A percentile compares a stretch with the other conserved stretches of the same genome.
These are phyloP conservation scores for Rhaphigaster nebulosa DNA, from an alignment of 2,888 invertebrate species.

Conservation along the genomic window DNA sequence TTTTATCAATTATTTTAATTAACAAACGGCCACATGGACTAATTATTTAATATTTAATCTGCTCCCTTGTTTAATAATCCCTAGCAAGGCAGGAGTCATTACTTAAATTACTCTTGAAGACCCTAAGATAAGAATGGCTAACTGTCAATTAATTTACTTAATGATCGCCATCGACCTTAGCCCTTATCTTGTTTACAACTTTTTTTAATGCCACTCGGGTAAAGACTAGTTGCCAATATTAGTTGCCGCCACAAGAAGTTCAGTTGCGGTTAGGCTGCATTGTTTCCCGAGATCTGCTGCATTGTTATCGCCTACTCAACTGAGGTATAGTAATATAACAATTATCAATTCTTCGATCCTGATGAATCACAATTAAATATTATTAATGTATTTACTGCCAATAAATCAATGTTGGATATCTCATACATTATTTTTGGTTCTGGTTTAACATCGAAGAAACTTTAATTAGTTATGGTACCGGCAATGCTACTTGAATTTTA, in stretches of 20 bases:
- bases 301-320: not conserved
- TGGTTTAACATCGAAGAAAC: too few species aligned
- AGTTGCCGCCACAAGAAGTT: not conserved
- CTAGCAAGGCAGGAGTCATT: not conserved
- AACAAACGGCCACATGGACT: not conserved
- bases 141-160: conserved; percentile 39
- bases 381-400: too few species aligned
- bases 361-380: too few species aligned
- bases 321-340: not conserved
- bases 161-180: conserved; percentile 19
- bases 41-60: conserved; percentile 34
- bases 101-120: conserved; percentile 24
- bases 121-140: conserved; percentile 17
- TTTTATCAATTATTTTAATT: conserved; percentile 40
- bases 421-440: too few species aligned
- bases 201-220: not conserved
- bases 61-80: not conserved
- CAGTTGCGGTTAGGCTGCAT: not conserved
- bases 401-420: too few species aligned
- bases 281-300: not conserved
- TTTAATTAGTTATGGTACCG: too few species aligned
- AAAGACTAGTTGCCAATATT: not conserved
- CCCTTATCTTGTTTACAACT: conserved; percentile 17
- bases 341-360: not conserved
- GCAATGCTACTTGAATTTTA: too few species aligned